phyloP scores from a whole-genome alignment of 2,888 invertebrate genomes.

The Odontomyia ornata region DNA sequence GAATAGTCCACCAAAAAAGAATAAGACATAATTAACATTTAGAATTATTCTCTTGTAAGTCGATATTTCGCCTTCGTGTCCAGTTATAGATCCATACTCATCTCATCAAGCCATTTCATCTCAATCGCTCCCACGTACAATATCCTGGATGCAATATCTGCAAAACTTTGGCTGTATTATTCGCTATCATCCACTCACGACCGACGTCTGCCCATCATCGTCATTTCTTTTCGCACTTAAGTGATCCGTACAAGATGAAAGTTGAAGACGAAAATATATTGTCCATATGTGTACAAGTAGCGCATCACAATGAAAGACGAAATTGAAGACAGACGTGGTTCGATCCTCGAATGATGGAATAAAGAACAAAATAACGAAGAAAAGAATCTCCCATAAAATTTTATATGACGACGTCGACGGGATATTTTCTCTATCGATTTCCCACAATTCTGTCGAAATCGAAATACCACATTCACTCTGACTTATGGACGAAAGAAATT shows the following conservation, averaged over 20 bases:
- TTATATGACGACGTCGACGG: constrained; percentile 56
- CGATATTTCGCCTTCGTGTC: constrained; percentile 21
- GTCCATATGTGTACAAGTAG: background rate
- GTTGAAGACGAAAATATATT: background rate
- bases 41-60: background rate
- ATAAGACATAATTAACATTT: constrained; percentile 24
- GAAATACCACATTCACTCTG: constrained; percentile 54
- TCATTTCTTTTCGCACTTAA: constrained; percentile 33
- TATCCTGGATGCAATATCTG: constrained; percentile 31
- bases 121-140: too few species aligned
- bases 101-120: background rate
- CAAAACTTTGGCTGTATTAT: constrained; percentile 25
- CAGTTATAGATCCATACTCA: constrained; percentile 1
- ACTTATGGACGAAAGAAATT: constrained; percentile 53
- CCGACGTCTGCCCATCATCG: constrained; percentile 23
- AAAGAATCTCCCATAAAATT: constrained; percentile 53
- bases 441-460: constrained; percentile 53
- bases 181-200: constrained; percentile 4
- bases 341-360: background rate
- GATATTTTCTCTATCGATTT: constrained; percentile 57
- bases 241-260: constrained; percentile 29
- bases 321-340: background rate
- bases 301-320: constrained; percentile 1
- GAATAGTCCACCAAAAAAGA: background rate
- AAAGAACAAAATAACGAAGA: background rate